phyloP scores from a whole-genome alignment of 2,888 invertebrate genomes.

The Trichogramma evanescens region DNA sequence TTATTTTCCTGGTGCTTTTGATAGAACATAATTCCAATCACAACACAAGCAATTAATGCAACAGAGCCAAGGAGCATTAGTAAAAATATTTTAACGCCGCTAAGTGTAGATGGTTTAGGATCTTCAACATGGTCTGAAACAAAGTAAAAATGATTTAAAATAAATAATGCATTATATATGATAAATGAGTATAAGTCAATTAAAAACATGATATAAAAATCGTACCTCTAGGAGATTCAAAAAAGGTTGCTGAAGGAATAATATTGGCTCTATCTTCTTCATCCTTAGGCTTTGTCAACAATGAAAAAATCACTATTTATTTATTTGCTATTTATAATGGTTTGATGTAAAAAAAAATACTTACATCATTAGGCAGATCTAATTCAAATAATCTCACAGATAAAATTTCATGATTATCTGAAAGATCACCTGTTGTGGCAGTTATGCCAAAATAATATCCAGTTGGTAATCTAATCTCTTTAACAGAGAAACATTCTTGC shows the following conservation, averaged over 20 bases:
- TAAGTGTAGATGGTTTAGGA: slow-evolving; percentile 74
- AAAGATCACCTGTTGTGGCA: slow-evolving; percentile 93
- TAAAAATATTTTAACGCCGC: slow-evolving; percentile 85
- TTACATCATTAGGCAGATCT: slow-evolving; percentile 65
- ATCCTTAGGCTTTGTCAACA: slow-evolving; percentile 52
- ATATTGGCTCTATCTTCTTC: slow-evolving; percentile 74
- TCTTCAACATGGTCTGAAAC: slow-evolving; percentile 76
- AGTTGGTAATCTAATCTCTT: slow-evolving; percentile 85
- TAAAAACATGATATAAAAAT: background rate
- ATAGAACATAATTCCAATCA: slow-evolving; percentile 87
- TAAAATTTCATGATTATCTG: slow-evolving; percentile 92
- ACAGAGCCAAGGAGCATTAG: slow-evolving; percentile 79
- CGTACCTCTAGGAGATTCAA: slow-evolving; percentile 77
- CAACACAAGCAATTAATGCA: slow-evolving; percentile 72
- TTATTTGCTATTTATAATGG: background rate
- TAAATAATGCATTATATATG: background rate
- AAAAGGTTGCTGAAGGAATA: slow-evolving; percentile 79
- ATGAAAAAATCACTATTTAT: background rate
- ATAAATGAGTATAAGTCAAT: slow-evolving; percentile 1
- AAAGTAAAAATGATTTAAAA: slow-evolving; percentile 3
- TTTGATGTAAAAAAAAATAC: slow-evolving; percentile 22
- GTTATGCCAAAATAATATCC: slow-evolving; percentile 92
- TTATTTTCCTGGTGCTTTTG: slow-evolving; percentile 86
- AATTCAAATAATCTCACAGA: slow-evolving; percentile 89
- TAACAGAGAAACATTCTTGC: slow-evolving; percentile 87